Percentiles rank a stretch among this genome's conserved stretches.
phyloP scores from a whole-genome alignment of 37 sponge, comb jelly and placozoan genomes.

The Haliclona indistincta region DNA sequence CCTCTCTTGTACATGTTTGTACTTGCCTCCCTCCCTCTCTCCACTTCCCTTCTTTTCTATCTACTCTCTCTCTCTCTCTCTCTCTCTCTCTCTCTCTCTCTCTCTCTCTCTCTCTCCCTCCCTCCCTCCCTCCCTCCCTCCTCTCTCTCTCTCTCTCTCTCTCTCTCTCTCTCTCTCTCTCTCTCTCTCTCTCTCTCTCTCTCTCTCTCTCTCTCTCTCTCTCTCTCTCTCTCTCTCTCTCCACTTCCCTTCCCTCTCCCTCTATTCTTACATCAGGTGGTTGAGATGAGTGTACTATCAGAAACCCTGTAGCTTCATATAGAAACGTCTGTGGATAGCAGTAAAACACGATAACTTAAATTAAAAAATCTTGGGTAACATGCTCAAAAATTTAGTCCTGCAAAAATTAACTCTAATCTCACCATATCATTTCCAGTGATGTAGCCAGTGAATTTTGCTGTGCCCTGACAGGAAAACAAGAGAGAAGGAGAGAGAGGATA shows the following conservation, averaged over 20 bases:
- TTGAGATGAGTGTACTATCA: slow-evolving; percentile 54
- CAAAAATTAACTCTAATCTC: background rate
- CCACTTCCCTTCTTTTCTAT: background rate
- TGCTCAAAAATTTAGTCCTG: slow-evolving; percentile 14
- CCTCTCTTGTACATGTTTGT: no score
- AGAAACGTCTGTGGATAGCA: slow-evolving; percentile 54
- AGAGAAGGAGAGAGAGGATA: background rate
- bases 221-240: background rate
- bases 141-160: slow-evolving; percentile 1
- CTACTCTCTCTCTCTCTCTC: no score
- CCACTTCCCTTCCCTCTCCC: no score
- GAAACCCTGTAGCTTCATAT: slow-evolving; percentile 81
- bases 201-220: slow-evolving; percentile 2
- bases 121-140: no score
- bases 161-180: slow-evolving; percentile 19
- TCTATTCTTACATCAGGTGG: slow-evolving; percentile 61
- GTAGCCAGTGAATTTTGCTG: slow-evolving; percentile 13
- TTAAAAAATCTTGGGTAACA: slow-evolving; percentile 11
- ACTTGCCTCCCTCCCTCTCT: background rate
- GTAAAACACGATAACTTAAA: background rate
- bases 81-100: slow-evolving; percentile 1
- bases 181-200: no score
- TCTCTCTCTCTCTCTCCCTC: slow-evolving; percentile 1
- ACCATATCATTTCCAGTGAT: slow-evolving; percentile 51
- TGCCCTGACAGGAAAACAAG: background rate